Evolutionary conservation across 1,140 invertebrate genomes (phyloP), one percentile per base, ranked within the genome.

Genomic region (Drosophila bocqueti): DNA sequence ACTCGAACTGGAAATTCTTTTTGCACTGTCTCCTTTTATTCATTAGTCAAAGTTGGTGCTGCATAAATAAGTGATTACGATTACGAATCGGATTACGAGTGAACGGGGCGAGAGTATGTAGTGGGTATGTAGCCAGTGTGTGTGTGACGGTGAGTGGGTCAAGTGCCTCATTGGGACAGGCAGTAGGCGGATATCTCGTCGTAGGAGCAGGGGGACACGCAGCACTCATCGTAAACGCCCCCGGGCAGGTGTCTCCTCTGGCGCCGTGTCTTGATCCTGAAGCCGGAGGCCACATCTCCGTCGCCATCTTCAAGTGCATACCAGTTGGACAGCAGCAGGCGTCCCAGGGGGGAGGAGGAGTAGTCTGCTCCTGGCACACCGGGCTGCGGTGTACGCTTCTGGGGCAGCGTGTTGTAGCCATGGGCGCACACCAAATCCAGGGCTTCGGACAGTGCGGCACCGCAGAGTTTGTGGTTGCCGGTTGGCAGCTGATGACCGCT

Each of bases 41-140:
- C 82, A 81, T 89, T 89, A 90, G 84, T 84, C 87, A 85, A 86
- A 84, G 76, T 89, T 79, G 59, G 60, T 76, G 86, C 85, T 87
- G 83, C 85, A 81, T 87, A 84, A 87, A 87, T 87, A 87, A 84
- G 77, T 89, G 85, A 84, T 77, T 84, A 84, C 66, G 67, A 81
- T 67, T 77, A 86, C 68, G 66, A 72, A 49, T 79, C 73, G 71
- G 63, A 67, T 63, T 74, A 68, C 34, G 57, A 74, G 67, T 71
- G 64, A 57, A 43, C 40, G 45, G 63, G 13, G 40, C 26, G 29
- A 21, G 31, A 29, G 49, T 62, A 76, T 57, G 40, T 29, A 42
- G 58, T 50, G 38, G 60, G 21, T 46, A 62, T 64, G 40, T 76
- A 42, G 29, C 45, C 21, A 4, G 42, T 60, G 45, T 47, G 46